These are phyloP conservation scores for Sciaenops ocellatus DNA, from an alignment of 2,797 vertebrate genomes.

Conservation along the genomic window DNA sequence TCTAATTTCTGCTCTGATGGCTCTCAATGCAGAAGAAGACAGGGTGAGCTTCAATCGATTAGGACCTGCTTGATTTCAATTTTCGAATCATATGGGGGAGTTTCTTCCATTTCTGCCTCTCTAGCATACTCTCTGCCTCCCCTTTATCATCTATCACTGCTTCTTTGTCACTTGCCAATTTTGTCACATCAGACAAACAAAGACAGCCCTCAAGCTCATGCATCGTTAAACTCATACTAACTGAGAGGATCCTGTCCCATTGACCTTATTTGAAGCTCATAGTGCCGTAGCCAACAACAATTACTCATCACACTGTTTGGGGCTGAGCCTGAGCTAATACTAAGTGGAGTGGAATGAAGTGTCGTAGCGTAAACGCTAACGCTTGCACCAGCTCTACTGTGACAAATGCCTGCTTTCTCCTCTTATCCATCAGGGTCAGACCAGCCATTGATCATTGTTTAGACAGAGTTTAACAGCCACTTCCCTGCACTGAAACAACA, in stretches of 20 bases:
- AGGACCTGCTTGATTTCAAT: constrained; percentile 24
- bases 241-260: constrained; percentile 17
- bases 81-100: constrained; percentile 3
- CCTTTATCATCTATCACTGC: background rate
- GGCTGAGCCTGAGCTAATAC: constrained; percentile 56
- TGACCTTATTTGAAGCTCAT: constrained; percentile 62
- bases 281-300: constrained; percentile 44
- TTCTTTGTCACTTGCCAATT: background rate
- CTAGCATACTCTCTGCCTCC: background rate
- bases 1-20: constrained; percentile 38
- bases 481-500: constrained; percentile 36
- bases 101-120: background rate
- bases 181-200: constrained; percentile 21
- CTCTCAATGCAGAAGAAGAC: constrained; percentile 1
- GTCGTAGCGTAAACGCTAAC: constrained; percentile 31
- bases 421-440: constrained; percentile 53
- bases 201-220: background rate
- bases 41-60: background rate
- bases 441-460: constrained; percentile 64
- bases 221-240: constrained; percentile 22
- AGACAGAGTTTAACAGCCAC: constrained; percentile 52
- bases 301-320: constrained; percentile 42
- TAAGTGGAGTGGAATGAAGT: constrained; percentile 53
- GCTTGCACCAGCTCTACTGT: constrained; percentile 33
- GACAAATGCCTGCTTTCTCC: constrained; percentile 49